Base-by-base conservation (phyloP, 2,113 vertebrate genomes). In the Onychorhynchus coronatus region DNA sequence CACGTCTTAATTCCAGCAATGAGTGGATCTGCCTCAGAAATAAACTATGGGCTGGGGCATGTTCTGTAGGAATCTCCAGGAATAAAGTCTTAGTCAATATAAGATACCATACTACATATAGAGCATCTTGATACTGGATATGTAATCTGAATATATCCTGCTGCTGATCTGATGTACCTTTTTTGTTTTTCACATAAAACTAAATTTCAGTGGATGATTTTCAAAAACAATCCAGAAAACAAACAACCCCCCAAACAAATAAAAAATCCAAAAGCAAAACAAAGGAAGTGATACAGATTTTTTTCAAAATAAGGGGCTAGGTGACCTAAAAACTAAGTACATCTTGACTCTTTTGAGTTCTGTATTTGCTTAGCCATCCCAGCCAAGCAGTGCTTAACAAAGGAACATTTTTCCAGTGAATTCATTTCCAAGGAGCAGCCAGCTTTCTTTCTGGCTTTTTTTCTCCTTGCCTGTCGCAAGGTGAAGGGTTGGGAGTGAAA, bases 401-500 rank as follows among this genome's bases (percentile, higher is more conserved):
- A 91, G 61, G 30, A 71, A 46, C 55, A 52, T 85, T 91, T 96
- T 95, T 23, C 19, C 75, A 91, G 24, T 61, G 35, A 93, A 90
- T 83, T 89, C 0, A 66, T 84, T 94, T 93, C 52, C 1, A 1
- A 76, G 50, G 49, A 91, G 13, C 49, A 95, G 44, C 3, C 75
- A 84, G 68, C 22, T 93, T 95, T 3, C 61, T 71, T 85, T 91
- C 55, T 47, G 19, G 1, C 0, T 31, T 55, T 8, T 61, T 42
- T 35, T 49, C 52, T 35, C 19, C 17, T 84, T 75, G 8, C 53
- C 37, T 95, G 72, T 72, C 8, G 0, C 37, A 92, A 95, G 62
- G 71, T 88, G 79, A 91, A 91, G 88, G 89, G 72, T 44, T 93
- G 71, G 52, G 84, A 96, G 72, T 84, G 59, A 86, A 93, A 93